phyloP scores from a whole-genome alignment of 2,797 vertebrate genomes.

The Phataginus tricuspis region DNA sequence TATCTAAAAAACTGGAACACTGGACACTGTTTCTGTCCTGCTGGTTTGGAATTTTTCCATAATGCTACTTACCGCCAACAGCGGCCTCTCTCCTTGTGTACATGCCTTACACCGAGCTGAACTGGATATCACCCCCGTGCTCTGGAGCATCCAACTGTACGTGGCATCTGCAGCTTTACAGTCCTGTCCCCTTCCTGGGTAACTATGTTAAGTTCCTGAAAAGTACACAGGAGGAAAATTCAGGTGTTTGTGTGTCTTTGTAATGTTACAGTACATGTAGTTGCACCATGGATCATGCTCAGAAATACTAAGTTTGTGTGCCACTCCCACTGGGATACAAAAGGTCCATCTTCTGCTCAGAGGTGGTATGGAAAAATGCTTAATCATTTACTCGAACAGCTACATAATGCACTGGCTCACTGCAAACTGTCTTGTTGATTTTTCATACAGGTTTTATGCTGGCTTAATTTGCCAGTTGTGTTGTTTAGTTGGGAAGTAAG shows the following conservation, averaged over 20 bases:
- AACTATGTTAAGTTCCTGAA: not conserved
- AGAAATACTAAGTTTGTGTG: not conserved
- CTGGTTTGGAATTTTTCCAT: constrained; percentile 54
- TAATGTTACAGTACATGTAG: constrained; percentile 56
- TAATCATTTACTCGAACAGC: not conserved
- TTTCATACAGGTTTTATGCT: constrained; percentile 81
- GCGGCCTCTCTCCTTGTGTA: constrained; percentile 65
- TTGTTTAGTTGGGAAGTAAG: constrained; percentile 81
- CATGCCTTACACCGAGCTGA: constrained; percentile 80
- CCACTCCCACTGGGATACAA: not conserved
- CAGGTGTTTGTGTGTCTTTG: constrained; percentile 60
- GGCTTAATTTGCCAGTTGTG: constrained; percentile 84
- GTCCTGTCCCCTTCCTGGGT: not conserved
- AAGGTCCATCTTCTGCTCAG: constrained; percentile 61
- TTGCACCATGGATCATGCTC: constrained; percentile 54
- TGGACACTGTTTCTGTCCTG: constrained; percentile 20
- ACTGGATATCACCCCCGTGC: constrained; percentile 61
- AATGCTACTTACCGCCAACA: constrained; percentile 42
- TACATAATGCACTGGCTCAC: constrained; percentile 27
- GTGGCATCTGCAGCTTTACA: not conserved
- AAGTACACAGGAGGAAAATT: not conserved
- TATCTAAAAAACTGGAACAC: constrained; percentile 70
- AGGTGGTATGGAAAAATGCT: not conserved
- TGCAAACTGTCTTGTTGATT: constrained; percentile 62
- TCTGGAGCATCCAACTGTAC: not conserved